Evolutionary conservation across 2,888 invertebrate genomes (phyloP), one percentile per base, ranked within the genome.

Genomic region (Chelonus formosanus): DNA sequence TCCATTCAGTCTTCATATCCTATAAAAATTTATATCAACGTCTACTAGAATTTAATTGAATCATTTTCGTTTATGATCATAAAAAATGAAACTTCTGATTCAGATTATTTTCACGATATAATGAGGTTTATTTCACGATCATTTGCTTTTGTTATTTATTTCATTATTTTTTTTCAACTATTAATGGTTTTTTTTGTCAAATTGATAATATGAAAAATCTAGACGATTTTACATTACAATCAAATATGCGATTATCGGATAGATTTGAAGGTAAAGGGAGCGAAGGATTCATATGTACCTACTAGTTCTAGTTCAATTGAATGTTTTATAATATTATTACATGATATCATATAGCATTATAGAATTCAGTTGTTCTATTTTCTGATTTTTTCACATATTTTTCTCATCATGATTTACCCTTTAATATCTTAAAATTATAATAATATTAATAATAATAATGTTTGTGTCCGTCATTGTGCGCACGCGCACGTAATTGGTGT

Each of bases 221-320:
- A 80, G 76, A 80, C 80, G 2, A 81, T 77, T 80, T 80, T 81
- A 80, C 78, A 80, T 77, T 75, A 71, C 70, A 73, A 75, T 48
- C 40, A 75, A 20, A 20, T 73, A 76, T 74, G 72, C 76, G 73
- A 73, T 71, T 72, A 75, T 71, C 70, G 75, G 75, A 76, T 71
- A 73, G 69, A 68, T 20, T 67, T 65, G 65, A 55, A 63, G 68
- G 71, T 65, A 47, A 63, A 61, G 40, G 54, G 70, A 64, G 64
- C 54, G 65, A 65, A 71, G 69, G 69, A 66, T 68, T 69, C 61
- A 64, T 72, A 64, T 66, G 70, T 72, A 73, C 67, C 68, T 71
- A 67, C 69, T 71, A 69, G 20, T 20, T 59, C 57, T 68, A 64
- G 61, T 70, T 72, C 69, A 72, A 72, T 70, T 70, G 69, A 72